These are phyloP conservation scores for Morinoia aosen DNA, from an alignment of 2,888 invertebrate species.

Conservation along the genomic window DNA sequence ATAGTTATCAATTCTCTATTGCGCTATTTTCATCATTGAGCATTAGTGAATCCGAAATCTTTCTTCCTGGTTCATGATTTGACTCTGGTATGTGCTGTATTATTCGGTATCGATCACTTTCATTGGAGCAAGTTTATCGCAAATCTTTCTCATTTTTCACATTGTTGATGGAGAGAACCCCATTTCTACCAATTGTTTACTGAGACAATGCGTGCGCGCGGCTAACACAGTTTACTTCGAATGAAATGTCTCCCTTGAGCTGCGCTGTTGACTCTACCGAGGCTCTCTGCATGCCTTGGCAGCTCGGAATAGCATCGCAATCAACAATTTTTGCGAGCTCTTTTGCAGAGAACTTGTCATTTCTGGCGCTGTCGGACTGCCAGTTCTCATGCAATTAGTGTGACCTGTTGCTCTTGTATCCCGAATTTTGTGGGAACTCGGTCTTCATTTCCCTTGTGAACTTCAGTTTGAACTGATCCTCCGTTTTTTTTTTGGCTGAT, in stretches of 20 bases:
- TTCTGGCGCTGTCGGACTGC: neutral
- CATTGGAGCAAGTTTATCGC: neutral
- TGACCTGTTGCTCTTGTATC: neutral
- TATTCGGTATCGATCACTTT: neutral
- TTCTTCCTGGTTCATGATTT: too few relatives aligned
- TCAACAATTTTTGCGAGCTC: neutral
- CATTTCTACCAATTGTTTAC: neutral
- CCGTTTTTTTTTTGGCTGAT: neutral
- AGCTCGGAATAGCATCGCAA: neutral
- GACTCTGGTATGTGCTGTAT: neutral
- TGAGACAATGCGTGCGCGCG: neutral
- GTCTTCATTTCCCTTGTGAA: neutral
- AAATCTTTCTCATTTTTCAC: neutral
- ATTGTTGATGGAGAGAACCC: neutral
- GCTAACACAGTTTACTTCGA: neutral
- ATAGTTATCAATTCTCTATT: neutral
- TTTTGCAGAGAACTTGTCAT: neutral
- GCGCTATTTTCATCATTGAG: neutral
- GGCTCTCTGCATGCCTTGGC: neutral
- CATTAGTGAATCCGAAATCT: neutral
- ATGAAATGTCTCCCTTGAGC: neutral
- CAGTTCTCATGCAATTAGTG: neutral
- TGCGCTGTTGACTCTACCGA: neutral
- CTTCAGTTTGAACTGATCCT: neutral
- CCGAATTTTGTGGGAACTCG: neutral